Conservation (phyloP, 1,140 invertebrate genomes). For the Tetranychus urticae region DNA sequence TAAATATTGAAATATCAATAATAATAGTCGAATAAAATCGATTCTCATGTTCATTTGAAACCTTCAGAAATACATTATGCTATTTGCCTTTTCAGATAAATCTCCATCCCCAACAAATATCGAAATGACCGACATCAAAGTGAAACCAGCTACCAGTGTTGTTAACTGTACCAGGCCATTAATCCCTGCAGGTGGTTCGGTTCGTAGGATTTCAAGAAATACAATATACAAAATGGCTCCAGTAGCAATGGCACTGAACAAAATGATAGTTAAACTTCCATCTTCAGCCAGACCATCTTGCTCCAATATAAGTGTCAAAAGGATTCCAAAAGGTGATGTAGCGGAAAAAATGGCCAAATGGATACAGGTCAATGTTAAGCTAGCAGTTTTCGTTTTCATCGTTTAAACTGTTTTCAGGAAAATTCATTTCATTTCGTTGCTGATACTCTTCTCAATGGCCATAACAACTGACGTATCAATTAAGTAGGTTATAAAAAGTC, state of each 20-base stretch:
- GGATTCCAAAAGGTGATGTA: not conserved
- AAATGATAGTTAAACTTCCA: not conserved
- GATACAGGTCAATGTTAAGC: not conserved
- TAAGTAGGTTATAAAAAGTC: constrained; percentile 62
- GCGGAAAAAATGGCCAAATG: not conserved
- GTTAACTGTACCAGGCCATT: constrained; percentile 7
- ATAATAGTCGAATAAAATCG: no score
- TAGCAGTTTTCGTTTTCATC: not conserved
- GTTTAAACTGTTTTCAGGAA: not conserved
- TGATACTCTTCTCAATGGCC: not conserved
- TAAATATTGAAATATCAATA: no score
- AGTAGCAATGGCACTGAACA: constrained; percentile 34
- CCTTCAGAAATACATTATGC: no score
- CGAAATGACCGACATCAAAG: not conserved
- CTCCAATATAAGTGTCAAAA: constrained; percentile 3
- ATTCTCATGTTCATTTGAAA: no score
- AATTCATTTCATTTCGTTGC: not conserved
- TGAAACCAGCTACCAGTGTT: constrained; percentile 7
- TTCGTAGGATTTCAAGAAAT: constrained; percentile 60
- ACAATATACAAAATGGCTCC: constrained; percentile 78
- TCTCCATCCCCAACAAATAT: not conserved
- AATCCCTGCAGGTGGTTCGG: constrained; percentile 14
- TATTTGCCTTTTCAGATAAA: not conserved
- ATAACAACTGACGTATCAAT: constrained; percentile 36
- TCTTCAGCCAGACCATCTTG: not conserved